Percentiles rank a stretch among this genome's conserved stretches.
These are phyloP conservation scores for Nerophis ophidion DNA, from an alignment of 2,113 vertebrate genomes.

Conservation along the genomic window DNA sequence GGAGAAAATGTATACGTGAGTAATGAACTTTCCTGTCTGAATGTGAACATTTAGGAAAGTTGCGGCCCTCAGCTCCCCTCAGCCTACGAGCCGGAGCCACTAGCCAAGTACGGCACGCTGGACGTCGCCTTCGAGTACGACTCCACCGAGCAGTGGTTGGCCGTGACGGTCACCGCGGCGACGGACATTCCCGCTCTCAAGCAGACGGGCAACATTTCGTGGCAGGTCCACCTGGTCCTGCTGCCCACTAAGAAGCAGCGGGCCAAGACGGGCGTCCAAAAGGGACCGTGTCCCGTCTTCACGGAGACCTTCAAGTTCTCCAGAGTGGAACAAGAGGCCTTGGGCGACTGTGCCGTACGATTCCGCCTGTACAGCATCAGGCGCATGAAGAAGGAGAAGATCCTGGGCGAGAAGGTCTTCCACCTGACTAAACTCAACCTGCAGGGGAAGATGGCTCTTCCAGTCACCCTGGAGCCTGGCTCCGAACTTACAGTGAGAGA, in stretches of 20 bases:
- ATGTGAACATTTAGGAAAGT: constrained; percentile 71
- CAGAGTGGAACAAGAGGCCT: constrained; percentile 87
- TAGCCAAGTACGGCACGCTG: constrained; percentile 92
- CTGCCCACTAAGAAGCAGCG: constrained; percentile 95
- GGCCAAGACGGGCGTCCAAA: constrained; percentile 93
- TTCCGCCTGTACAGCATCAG: constrained; percentile 93
- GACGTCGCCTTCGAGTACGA: constrained; percentile 98
- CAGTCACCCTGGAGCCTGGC: constrained; percentile 90
- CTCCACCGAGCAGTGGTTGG: constrained; percentile 88
- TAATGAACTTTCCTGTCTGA: not conserved
- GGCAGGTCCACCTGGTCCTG: constrained; percentile 97
- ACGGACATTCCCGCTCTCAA: constrained; percentile 91
- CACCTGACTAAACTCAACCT: constrained; percentile 96
- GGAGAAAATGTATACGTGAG: not conserved
- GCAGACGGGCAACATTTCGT: constrained; percentile 86
- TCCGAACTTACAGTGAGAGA: constrained; percentile 86
- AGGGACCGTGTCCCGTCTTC: constrained; percentile 90
- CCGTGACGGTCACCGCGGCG: constrained; percentile 93
- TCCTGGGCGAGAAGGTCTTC: constrained; percentile 96
- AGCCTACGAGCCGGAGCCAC: constrained; percentile 89
- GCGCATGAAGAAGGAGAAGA: constrained; percentile 93
- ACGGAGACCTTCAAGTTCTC: constrained; percentile 95
- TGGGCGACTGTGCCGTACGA: constrained; percentile 90
- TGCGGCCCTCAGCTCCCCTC: constrained; percentile 83
- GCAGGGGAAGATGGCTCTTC: constrained; percentile 91